phyloP scores from a whole-genome alignment of 2,797 vertebrate species.

The Darevskia mixta region DNA sequence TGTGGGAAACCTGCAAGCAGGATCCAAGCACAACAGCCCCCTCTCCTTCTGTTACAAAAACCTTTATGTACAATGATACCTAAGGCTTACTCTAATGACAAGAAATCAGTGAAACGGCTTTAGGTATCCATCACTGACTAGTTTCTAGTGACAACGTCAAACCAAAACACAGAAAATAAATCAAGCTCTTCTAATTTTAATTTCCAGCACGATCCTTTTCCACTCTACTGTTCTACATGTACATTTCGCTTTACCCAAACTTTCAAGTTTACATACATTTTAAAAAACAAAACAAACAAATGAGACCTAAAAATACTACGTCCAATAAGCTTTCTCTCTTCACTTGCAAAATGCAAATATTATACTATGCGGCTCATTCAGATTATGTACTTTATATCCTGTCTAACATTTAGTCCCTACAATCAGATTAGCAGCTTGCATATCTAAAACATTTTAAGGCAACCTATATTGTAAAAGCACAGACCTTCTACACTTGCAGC shows the following conservation, averaged over 20 bases:
- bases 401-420: conserved; percentile 56
- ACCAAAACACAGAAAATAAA: conserved; percentile 50
- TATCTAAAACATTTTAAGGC: conserved; percentile 58
- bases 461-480: conserved; percentile 61
- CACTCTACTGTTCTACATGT: conserved; percentile 51
- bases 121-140: conserved; percentile 32
- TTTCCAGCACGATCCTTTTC: conserved; percentile 54
- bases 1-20: no score
- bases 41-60: neutral
- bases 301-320: conserved; percentile 57
- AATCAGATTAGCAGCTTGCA: conserved; percentile 59
- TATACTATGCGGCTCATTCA: conserved; percentile 66
- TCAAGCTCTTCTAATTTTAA: conserved; percentile 65
- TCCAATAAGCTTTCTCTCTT: conserved; percentile 61
- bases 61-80: conserved; percentile 20
- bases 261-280: conserved; percentile 68
- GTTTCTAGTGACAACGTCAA: conserved; percentile 40
- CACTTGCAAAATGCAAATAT: conserved; percentile 67
- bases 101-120: conserved; percentile 42
- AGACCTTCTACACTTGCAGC: conserved; percentile 56
- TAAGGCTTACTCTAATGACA: conserved; percentile 38
- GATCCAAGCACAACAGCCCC: no score
- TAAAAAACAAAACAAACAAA: conserved; percentile 57
- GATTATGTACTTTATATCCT: conserved; percentile 49
- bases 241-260: conserved; percentile 68